phyloP scores from a whole-genome alignment of 2,113 vertebrate genomes.

The Nansenia antarctica region DNA sequence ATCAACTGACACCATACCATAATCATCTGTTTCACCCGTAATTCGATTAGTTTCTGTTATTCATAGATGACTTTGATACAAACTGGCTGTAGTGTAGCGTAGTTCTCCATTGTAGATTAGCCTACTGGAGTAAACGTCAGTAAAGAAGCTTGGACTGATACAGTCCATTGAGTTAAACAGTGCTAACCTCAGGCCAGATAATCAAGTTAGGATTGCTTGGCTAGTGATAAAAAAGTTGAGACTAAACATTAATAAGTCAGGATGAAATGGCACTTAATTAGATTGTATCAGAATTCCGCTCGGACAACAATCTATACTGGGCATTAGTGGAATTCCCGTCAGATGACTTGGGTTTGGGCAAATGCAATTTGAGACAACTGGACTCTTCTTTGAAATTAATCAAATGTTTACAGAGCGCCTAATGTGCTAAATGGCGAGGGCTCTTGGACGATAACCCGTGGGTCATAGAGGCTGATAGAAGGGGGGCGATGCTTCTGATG shows the following conservation, averaged over 20 bases:
- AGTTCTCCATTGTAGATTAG: background rate
- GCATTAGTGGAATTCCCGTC: conserved; percentile 45
- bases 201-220: conserved; percentile 49
- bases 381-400: conserved; percentile 64
- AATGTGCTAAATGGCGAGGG: conserved; percentile 54
- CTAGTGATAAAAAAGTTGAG: conserved; percentile 42
- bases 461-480: conserved; percentile 25
- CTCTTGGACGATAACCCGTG: conserved; percentile 30
- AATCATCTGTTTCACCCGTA: no score
- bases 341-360: conserved; percentile 63
- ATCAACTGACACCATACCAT: background rate
- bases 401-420: conserved; percentile 61
- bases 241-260: conserved; percentile 34
- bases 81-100: no score
- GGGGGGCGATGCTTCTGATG: no score
- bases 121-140: background rate
- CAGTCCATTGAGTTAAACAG: conserved; percentile 31
- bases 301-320: conserved; percentile 31
- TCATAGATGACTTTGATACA: background rate
- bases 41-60: no score
- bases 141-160: background rate
- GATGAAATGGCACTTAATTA: conserved; percentile 38
- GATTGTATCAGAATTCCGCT: conserved; percentile 46
- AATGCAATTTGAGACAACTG: conserved; percentile 59
- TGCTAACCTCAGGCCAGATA: conserved; percentile 26